phyloP scores from a whole-genome alignment of 2,888 invertebrate species.

The Serripes groenlandicus region DNA sequence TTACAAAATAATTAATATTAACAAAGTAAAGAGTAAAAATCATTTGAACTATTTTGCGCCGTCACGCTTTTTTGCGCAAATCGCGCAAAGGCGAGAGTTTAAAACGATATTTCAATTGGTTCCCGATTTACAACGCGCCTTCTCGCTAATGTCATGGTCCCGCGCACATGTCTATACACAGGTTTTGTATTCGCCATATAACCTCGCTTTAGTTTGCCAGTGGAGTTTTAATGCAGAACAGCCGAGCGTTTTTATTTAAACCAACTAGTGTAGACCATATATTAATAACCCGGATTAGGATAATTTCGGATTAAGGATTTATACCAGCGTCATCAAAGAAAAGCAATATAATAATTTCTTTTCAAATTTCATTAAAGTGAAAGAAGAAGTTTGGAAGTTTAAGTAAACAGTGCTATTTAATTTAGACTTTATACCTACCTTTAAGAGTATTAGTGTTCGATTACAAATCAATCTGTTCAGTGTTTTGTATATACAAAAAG shows the following conservation, averaged over 20 bases:
- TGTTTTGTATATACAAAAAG: not conserved
- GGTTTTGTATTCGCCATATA: not conserved
- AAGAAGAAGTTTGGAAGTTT: conserved; percentile 11
- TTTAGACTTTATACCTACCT: conserved; percentile 3
- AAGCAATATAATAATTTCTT: conserved; percentile 7
- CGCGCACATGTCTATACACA: not conserved
- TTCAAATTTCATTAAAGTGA: conserved; percentile 18
- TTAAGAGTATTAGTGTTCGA: not conserved
- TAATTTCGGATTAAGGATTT: conserved; percentile 46
- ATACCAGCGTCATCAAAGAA: conserved; percentile 12
- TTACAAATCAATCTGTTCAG: conserved; percentile 8
- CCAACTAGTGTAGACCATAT: not conserved
- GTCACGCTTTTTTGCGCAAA: conserved; percentile 33
- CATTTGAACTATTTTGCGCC: conserved; percentile 49
- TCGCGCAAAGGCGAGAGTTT: conserved; percentile 2
- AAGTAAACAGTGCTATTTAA: conserved; percentile 18
- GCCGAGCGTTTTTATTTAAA: conserved; percentile 12
- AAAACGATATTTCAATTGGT: conserved; percentile 14
- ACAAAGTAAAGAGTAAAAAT: conserved; percentile 2
- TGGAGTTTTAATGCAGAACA: not conserved
- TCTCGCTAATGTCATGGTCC: conserved; percentile 5
- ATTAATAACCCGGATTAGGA: conserved; percentile 44
- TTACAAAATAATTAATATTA: too few relatives aligned
- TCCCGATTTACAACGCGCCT: not conserved
- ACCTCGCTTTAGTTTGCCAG: conserved; percentile 3